Evolutionary conservation across 1,140 invertebrate genomes (phyloP).

Genomic region (Delia radicum): DNA sequence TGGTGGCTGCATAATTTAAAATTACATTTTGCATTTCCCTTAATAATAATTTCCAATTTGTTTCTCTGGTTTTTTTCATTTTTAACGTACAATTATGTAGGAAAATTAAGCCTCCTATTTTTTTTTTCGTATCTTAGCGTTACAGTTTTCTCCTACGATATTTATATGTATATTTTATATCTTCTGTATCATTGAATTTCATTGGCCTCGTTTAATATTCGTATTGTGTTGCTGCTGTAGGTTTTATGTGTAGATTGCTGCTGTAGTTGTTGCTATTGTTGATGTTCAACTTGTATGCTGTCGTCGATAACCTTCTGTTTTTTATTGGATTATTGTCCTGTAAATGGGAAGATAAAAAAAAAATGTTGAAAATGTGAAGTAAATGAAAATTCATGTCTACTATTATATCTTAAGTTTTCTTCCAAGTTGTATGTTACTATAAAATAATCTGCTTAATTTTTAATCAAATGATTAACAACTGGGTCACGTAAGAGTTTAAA

Average conservation of each 20-base stretch:
- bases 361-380: too few relatives aligned
- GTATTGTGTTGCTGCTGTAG: background rate
- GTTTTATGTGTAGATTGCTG: background rate
- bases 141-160: background rate
- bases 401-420: too few relatives aligned
- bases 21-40: too few relatives aligned
- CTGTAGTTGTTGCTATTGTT: background rate
- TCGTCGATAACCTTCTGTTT: too few relatives aligned
- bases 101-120: background rate
- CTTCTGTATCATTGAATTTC: background rate
- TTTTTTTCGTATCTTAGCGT: background rate
- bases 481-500: background rate
- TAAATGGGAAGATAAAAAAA: background rate
- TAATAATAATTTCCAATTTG: too few relatives aligned
- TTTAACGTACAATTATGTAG: background rate
- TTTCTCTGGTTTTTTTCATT: background rate
- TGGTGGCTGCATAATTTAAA: background rate
- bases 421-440: too few relatives aligned
- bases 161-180: constrained; percentile 2
- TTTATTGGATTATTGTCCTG: background rate
- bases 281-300: too few relatives aligned
- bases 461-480: background rate
- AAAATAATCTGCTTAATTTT: background rate
- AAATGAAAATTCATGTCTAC: too few relatives aligned
- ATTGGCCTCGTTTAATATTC: constrained; percentile 16